Base-by-base conservation (phyloP, 1,140 invertebrate genomes). In the Ips nitidus region DNA sequence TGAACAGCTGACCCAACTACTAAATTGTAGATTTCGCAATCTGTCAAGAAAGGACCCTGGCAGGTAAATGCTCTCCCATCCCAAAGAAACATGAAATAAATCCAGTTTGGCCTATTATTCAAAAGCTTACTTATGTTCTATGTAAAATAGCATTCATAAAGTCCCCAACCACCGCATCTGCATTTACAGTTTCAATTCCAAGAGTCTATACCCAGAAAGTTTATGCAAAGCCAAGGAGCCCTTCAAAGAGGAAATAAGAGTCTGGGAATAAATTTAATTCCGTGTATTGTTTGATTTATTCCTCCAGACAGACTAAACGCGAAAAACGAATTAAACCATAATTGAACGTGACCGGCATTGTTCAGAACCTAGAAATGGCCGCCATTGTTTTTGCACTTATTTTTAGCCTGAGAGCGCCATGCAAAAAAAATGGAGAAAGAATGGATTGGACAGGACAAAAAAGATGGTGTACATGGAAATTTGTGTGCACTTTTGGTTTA, bases 211-310 rank as follows among this genome's bases (percentile, higher is more conserved):
- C 22, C 22, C 22, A 50, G 45, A 6, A 3, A 50, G 7, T 50
- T 50, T 50, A 22, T 22, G 3, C 3, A 8, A 22, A 22, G 3
- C 45, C 3, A 50, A 50, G 22, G 3, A 50, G 43, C 6, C 45
- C 45, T 50, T 22, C 22, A 22, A 22, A 22, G 45, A 50, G 3
- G 22, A 50, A 50, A 8, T 45, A 8, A 50, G 45, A 1, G 45
- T 6, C 45, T 50, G 45, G 22, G 22, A 50, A 50, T 50, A 50
- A 8, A 22, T 6, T 50, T 50, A 50, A 50, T 50, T 50, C 45
- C 22, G 22, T 22, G 45, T 50, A 50, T 50, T 3, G 45, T 50
- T 50, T 50, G 45, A 50, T 50, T 50, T 50, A 50, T 50, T 50
- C 45, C 1, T 50, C 45, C 45, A 50, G 45, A 3, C 1, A 22